phyloP scores from a whole-genome alignment of 2,113 vertebrate genomes.

The Sinocyclocheilus anophthalmus region DNA sequence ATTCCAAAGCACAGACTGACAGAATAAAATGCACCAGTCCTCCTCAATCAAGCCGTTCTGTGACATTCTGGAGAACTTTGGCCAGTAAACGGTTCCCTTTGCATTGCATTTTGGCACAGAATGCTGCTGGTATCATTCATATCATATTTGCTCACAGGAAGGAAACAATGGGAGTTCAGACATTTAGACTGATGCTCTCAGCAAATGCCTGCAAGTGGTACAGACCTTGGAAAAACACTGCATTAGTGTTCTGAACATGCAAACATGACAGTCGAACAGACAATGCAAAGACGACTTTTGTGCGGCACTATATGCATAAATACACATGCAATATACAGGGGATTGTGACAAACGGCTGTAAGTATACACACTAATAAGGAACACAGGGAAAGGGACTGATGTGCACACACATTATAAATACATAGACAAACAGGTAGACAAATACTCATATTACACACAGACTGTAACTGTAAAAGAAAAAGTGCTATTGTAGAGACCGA shows the following conservation, averaged over 20 bases:
- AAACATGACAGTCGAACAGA: conserved; percentile 41
- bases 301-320: conserved; percentile 40
- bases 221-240: conserved; percentile 15
- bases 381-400: conserved; percentile 29
- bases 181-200: background rate
- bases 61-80: conserved; percentile 11
- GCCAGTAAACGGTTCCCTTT: background rate
- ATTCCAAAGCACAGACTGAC: background rate
- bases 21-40: background rate
- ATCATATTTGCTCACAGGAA: background rate
- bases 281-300: conserved; percentile 32
- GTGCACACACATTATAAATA: conserved; percentile 35
- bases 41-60: background rate
- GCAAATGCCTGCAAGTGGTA: conserved; percentile 13
- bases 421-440: conserved; percentile 33
- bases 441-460: conserved; percentile 40
- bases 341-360: conserved; percentile 25
- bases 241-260: conserved; percentile 48
- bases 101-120: conserved; percentile 17
- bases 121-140: conserved; percentile 15
- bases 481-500: conserved; percentile 29
- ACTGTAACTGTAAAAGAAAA: conserved; percentile 37
- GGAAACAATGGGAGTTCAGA: conserved; percentile 12
- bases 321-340: conserved; percentile 47
- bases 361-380: conserved; percentile 36